Evolutionary conservation across 2,797 vertebrate genomes (phyloP).

Genomic region (Coregonus suidteri): DNA sequence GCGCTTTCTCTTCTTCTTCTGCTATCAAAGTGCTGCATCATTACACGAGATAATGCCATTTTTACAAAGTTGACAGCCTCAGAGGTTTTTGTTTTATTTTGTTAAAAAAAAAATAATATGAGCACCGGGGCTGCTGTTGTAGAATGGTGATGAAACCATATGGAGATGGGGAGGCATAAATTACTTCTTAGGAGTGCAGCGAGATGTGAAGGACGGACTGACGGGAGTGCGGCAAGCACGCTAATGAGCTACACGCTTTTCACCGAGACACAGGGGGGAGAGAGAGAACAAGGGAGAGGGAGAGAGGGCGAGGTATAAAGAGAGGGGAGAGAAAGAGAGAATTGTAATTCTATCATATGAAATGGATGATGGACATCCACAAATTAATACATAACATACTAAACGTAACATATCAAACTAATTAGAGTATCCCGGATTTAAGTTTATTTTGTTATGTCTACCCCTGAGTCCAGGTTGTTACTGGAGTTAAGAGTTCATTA

Average conservation of each 20-base stretch:
- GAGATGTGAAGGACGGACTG: constrained; percentile 84
- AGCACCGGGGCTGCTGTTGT: constrained; percentile 50
- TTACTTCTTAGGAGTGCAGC: constrained; percentile 82
- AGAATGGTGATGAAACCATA: constrained; percentile 80
- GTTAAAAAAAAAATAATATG: constrained; percentile 18
- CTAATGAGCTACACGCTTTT: constrained; percentile 79
- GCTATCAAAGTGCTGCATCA: constrained; percentile 74
- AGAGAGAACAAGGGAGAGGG: background rate
- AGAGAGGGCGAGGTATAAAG: background rate
- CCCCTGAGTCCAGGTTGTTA: constrained; percentile 13
- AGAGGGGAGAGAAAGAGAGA: constrained; percentile 6
- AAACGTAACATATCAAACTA: background rate
- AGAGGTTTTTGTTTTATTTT: too few species aligned
- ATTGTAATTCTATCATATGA: background rate
- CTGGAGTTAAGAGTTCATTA: constrained; percentile 72
- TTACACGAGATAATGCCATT: constrained; percentile 74
- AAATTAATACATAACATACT: background rate
- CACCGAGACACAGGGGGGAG: constrained; percentile 38
- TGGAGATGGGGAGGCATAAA: constrained; percentile 72
- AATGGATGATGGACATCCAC: too few species aligned
- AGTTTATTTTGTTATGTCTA: too few species aligned
- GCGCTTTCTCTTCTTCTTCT: constrained; percentile 37
- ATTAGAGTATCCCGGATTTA: too few species aligned
- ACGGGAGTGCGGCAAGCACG: constrained; percentile 67
- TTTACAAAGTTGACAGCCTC: constrained; percentile 66